Evolutionary conservation across 2,113 vertebrate species (phyloP).

Genomic region (Microtus pennsylvanicus): DNA sequence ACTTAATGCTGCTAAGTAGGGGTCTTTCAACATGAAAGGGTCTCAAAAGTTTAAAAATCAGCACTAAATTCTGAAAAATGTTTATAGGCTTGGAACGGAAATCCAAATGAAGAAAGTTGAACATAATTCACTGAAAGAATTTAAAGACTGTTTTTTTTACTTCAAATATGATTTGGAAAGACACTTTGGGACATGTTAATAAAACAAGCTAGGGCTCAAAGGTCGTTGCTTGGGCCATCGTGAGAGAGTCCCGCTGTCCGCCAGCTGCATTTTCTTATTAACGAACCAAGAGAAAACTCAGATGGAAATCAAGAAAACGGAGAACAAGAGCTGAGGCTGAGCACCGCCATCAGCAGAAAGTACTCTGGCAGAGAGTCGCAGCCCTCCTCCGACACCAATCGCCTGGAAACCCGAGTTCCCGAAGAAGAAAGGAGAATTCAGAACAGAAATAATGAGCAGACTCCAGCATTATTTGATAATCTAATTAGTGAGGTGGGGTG

Average conservation of each 20-base stretch:
- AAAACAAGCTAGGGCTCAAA: slow-evolving; percentile 53
- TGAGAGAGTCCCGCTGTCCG: slow-evolving; percentile 21
- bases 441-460: slow-evolving; percentile 50
- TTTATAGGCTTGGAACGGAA: neutral
- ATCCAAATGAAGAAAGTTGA: neutral
- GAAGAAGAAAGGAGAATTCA: slow-evolving; percentile 59
- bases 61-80: neutral
- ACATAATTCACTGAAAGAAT: neutral
- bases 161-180: slow-evolving; percentile 9
- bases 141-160: neutral
- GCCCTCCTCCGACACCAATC: neutral
- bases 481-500: slow-evolving; percentile 59
- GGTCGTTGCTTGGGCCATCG: neutral
- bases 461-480: slow-evolving; percentile 45
- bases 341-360: slow-evolving; percentile 20
- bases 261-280: slow-evolving; percentile 36
- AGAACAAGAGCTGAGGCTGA: slow-evolving; percentile 40
- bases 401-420: neutral
- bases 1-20: no score
- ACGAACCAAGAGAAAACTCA: slow-evolving; percentile 46
- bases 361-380: neutral
- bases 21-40: no score
- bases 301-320: neutral
- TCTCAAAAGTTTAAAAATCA: neutral
- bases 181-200: slow-evolving; percentile 2